Conservation (phyloP, 2,113 vertebrate species). For the Urocolius indicus region DNA sequence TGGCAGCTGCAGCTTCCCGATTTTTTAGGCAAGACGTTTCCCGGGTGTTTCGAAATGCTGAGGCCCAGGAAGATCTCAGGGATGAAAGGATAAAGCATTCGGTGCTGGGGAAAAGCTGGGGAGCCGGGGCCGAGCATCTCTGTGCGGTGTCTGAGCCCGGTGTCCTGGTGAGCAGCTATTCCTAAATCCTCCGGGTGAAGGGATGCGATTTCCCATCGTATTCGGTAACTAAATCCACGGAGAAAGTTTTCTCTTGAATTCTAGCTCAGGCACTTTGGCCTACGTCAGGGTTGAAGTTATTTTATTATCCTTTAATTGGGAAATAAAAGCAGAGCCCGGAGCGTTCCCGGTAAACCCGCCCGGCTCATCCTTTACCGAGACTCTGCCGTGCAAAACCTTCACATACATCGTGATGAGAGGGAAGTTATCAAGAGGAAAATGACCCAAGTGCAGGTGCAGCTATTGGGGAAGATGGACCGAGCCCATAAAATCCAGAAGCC, state of each 20-base stretch:
- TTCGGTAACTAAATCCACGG: neutral
- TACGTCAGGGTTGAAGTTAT: neutral
- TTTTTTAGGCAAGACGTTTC: neutral
- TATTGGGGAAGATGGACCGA: accelerated
- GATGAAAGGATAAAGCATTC: neutral
- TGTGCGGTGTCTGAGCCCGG: accelerated
- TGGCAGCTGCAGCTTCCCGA: neutral
- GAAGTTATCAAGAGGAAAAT: neutral
- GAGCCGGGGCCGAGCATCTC: neutral
- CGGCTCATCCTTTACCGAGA: neutral
- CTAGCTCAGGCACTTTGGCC: neutral
- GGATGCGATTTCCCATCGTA: accelerated
- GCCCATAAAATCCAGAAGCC: neutral
- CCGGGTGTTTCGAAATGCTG: accelerated
- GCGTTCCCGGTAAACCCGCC: neutral
- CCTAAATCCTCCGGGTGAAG: neutral
- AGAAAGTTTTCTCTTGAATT: neutral
- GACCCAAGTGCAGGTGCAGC: accelerated
- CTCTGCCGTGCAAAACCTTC: neutral
- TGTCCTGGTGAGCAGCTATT: neutral
- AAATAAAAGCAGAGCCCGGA: conserved; percentile 1
- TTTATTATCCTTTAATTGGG: neutral
- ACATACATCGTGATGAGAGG: neutral
- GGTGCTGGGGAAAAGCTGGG: neutral
- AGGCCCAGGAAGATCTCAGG: neutral